Conservation (phyloP, 2,888 invertebrate genomes). For the Iphiclides podalirius region DNA sequence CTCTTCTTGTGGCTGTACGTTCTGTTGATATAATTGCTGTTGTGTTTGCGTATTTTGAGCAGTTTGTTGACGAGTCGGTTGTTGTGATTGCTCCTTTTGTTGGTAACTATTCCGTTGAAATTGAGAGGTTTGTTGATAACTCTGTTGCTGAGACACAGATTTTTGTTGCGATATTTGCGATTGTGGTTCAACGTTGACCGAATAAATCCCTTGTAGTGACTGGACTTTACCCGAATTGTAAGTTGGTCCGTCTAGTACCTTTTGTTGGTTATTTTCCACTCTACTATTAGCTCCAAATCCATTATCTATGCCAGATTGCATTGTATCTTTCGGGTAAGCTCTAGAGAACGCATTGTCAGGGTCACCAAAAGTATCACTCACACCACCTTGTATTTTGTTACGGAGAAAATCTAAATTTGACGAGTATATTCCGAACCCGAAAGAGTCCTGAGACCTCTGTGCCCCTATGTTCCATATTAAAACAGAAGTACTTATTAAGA, state of each 20-base stretch:
- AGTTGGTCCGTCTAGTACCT: background rate
- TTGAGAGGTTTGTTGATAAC: background rate
- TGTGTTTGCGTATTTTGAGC: slow-evolving; percentile 1
- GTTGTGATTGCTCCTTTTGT: slow-evolving; percentile 3
- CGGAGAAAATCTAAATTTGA: too few species aligned
- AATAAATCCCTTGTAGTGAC: too few species aligned
- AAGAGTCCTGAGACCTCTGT: background rate
- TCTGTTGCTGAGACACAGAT: background rate
- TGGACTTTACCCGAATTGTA: too few species aligned
- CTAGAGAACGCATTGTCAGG: background rate
- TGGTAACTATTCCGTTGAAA: background rate
- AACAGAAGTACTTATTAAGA: slow-evolving; percentile 9
- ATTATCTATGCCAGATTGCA: slow-evolving; percentile 3
- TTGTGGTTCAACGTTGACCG: too few species aligned
- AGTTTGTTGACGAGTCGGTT: slow-evolving; percentile 7
- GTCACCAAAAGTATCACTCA: background rate
- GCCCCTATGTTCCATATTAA: slow-evolving; percentile 16
- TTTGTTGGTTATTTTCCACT: slow-evolving; percentile 1
- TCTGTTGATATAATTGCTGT: slow-evolving; percentile 6
- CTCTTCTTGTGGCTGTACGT: slow-evolving; percentile 6
- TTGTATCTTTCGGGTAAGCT: background rate
- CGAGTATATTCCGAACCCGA: background rate
- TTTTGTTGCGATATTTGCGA: too few species aligned
- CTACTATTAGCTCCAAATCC: slow-evolving; percentile 6
- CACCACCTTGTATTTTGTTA: background rate